These are phyloP conservation scores for Crotalus helleri DNA, from an alignment of 2,113 vertebrate genomes.

Conservation along the genomic window DNA sequence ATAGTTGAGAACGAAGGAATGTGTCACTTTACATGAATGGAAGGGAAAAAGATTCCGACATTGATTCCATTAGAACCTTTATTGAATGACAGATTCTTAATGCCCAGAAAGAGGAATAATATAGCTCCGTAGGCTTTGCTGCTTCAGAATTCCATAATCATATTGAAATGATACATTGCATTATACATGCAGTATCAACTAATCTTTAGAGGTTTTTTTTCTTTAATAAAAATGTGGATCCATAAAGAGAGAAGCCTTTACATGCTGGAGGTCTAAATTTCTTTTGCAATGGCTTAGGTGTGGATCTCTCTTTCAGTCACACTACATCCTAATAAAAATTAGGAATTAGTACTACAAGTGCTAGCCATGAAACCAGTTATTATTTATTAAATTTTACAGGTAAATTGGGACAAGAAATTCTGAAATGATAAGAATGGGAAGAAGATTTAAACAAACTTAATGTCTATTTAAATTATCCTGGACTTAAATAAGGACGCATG, in stretches of 20 bases:
- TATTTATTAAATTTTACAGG: not conserved
- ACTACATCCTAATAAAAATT: not conserved
- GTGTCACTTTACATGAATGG: conserved; percentile 9
- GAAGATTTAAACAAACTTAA: not conserved
- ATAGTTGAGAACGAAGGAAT: not conserved
- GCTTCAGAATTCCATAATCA: not conserved
- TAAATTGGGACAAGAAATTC: not conserved
- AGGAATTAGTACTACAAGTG: not conserved
- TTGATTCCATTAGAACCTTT: not conserved
- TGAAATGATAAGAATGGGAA: not conserved
- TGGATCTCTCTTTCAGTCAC: not conserved
- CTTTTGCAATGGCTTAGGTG: not conserved
- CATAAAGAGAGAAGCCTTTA: not conserved
- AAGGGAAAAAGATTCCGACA: not conserved
- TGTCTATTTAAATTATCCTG: not conserved
- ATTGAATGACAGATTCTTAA: not conserved
- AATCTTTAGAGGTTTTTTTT: not conserved
- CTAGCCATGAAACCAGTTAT: not conserved
- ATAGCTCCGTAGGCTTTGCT: not conserved
- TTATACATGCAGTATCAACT: not conserved
- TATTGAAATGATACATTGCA: not conserved
- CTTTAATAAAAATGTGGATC: not conserved
- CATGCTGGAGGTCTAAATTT: not conserved
- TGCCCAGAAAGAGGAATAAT: not conserved
- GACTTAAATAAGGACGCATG: not conserved